These are phyloP conservation scores for Perca flavescens DNA, from an alignment of 2,113 vertebrate species.

Conservation along the genomic window DNA sequence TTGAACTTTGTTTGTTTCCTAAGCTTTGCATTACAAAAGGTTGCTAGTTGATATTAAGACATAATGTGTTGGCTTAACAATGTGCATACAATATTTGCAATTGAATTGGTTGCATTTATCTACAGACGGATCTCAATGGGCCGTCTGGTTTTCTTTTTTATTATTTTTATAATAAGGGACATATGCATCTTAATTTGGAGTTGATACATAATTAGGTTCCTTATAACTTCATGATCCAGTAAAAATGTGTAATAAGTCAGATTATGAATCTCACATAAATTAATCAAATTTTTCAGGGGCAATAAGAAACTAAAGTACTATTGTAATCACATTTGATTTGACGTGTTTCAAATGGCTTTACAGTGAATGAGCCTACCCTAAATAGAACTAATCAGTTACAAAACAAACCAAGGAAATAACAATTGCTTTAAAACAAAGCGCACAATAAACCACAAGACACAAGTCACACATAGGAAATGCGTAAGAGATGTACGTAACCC, in stretches of 20 bases:
- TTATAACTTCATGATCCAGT: neutral
- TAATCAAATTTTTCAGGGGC: neutral
- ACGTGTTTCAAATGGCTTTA: neutral
- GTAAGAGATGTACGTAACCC: neutral
- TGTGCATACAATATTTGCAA: conserved; percentile 50
- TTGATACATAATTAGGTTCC: neutral
- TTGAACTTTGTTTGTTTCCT: conserved; percentile 53
- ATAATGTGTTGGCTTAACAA: conserved; percentile 34
- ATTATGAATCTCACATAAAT: neutral
- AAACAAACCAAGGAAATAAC: conserved; percentile 12
- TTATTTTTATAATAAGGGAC: neutral
- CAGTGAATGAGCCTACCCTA: neutral
- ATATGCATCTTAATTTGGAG: neutral
- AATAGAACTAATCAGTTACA: neutral
- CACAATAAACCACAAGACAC: neutral
- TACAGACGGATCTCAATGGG: conserved; percentile 23
- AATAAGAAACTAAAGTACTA: neutral
- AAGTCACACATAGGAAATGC: neutral
- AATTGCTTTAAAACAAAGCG: neutral
- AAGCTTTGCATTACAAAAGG: conserved; percentile 21
- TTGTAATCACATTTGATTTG: neutral
- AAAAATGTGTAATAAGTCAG: neutral
- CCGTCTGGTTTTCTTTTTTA: neutral
- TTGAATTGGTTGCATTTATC: conserved; percentile 46
- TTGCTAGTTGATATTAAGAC: conserved; percentile 39